Base-by-base conservation (phyloP, 2,888 invertebrate genomes). In the Eledona agricola region DNA sequence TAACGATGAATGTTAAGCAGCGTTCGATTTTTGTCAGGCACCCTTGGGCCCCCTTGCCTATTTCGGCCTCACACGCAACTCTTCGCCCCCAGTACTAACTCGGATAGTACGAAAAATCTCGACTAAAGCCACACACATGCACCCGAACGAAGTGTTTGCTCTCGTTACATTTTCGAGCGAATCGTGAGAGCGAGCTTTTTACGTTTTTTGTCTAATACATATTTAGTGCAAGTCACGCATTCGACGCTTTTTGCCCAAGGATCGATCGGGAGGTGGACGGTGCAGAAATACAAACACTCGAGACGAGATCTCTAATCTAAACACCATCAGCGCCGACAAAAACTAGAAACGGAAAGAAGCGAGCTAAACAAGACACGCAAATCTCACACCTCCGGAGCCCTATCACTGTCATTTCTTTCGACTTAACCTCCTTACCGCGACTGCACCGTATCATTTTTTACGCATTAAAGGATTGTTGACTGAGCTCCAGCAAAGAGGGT, bases 341-440 rank as follows among this genome's bases (percentile, higher is more conserved):
- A 43, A 43, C 32, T 20, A 10, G 5, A 16, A 13, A 16, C 43
- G 22, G 31, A 37, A 37, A 37, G n/a, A n/a, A n/a, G n/a, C 29
- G 19, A 34, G 19, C 42, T 46, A 46, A 46, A 51, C 11, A 31
- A 56, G 54, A 50, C 58, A 60, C 60, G 60, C 60, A 59, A 47
- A 53, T 60, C 49, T 70, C 67, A 68, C 67, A 68, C 69, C 69
- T 69, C 50, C 55, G 34, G 34, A 46, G 51, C 54, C 59, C 51
- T 63, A 67, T 64, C 66, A 69, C 69, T 66, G 62, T 72, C 63
- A 71, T 71, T 70, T 71, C 66, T 63, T 67, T 69, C 71, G 59
- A 68, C 70, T 71, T 71, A 69, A 61, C 55, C 62, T 62, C 57
- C 60, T 63, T 63, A 62, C 55, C 16, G 32, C 23, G 12, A 42